These are phyloP conservation scores for Meteorus cinctellus DNA, from an alignment of 2,888 invertebrate species.

Conservation along the genomic window DNA sequence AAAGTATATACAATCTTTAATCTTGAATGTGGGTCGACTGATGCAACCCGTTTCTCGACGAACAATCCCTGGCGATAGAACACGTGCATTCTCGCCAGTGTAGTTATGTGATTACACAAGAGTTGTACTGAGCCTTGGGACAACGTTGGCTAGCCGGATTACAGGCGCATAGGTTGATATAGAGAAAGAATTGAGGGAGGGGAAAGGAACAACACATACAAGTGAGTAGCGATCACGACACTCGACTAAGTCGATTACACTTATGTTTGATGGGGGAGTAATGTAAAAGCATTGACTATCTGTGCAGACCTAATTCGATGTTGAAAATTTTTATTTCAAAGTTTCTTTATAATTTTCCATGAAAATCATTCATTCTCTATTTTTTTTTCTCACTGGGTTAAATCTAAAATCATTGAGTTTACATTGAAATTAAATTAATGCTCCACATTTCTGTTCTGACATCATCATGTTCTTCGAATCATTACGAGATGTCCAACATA, in stretches of 20 bases:
- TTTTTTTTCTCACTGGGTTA: no score
- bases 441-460: no score
- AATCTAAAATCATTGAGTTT: no score
- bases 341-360: no score
- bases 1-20: constrained; percentile 33
- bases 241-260: constrained; percentile 28
- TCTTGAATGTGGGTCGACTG: constrained; percentile 45
- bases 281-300: constrained; percentile 23
- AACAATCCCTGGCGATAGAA: constrained; percentile 44
- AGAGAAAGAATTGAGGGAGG: constrained; percentile 28
- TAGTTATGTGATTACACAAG: constrained; percentile 54
- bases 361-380: no score
- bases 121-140: constrained; percentile 48
- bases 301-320: constrained; percentile 21
- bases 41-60: constrained; percentile 40
- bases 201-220: constrained; percentile 34
- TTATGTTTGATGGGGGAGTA: constrained; percentile 27
- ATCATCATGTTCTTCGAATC: no score
- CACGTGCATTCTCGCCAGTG: constrained; percentile 44
- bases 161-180: constrained; percentile 6
- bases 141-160: constrained; percentile 42
- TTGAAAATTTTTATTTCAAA: no score
- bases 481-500: no score
- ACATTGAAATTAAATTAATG: no score
- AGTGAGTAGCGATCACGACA: constrained; percentile 31